Evolutionary conservation across 2,888 invertebrate genomes (phyloP).

Genomic region (Drosophila koepferae): DNA sequence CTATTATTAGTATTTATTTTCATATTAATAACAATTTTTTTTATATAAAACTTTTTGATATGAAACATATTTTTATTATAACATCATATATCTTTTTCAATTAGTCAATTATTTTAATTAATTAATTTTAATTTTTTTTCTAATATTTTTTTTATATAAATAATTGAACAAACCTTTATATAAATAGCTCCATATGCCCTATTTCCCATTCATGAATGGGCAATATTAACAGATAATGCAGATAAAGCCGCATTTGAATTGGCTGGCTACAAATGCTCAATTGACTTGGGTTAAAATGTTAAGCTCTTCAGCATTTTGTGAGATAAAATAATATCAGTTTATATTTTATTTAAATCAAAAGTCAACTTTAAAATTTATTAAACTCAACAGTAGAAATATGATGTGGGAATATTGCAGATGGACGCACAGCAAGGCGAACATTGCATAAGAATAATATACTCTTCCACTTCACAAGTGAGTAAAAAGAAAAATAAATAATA

Average conservation of each 20-base stretch:
- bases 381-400: neutral
- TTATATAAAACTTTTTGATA: too few relatives aligned
- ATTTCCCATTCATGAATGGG: neutral
- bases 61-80: too few relatives aligned
- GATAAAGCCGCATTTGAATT: constrained; percentile 9
- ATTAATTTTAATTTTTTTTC: too few relatives aligned
- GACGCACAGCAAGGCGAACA: too few relatives aligned
- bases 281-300: constrained; percentile 6
- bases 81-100: too few relatives aligned
- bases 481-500: too few relatives aligned
- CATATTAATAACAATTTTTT: too few relatives aligned
- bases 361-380: constrained; percentile 4
- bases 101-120: too few relatives aligned
- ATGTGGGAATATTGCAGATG: neutral
- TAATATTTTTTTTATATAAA: too few relatives aligned
- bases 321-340: neutral
- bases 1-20: too few relatives aligned
- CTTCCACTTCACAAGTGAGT: too few relatives aligned
- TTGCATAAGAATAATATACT: too few relatives aligned
- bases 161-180: neutral
- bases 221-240: neutral
- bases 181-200: neutral
- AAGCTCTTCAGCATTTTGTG: constrained; percentile 21
- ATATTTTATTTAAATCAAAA: neutral
- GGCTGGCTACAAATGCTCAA: neutral